phyloP scores from a whole-genome alignment of 2,113 vertebrate genomes.

The Myrmecophaga tridactyla region DNA sequence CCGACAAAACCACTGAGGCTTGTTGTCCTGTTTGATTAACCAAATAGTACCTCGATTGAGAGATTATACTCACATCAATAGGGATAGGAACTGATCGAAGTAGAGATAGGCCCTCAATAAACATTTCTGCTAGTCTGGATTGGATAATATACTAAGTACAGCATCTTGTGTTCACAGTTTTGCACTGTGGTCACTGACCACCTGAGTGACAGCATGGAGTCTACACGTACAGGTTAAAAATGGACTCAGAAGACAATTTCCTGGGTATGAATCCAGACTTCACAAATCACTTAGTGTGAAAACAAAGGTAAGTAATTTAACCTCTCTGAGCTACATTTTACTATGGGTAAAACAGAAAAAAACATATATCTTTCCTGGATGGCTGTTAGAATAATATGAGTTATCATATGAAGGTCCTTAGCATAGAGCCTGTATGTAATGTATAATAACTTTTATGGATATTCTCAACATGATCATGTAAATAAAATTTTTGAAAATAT shows the following conservation, averaged over 20 bases:
- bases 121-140: fast-evolving
- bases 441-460: not conserved
- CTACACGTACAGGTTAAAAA: not conserved
- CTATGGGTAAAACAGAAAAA: not conserved
- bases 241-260: not conserved
- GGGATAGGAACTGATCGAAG: fast-evolving
- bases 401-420: not conserved
- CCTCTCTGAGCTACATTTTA: not conserved
- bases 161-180: not conserved
- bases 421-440: too few species aligned
- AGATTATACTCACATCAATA: not conserved
- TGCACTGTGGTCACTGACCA: not conserved
- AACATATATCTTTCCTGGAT: not conserved
- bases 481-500: not conserved
- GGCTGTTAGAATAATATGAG: not conserved
- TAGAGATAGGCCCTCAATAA: not conserved
- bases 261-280: not conserved
- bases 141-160: not conserved
- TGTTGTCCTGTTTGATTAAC: fast-evolving
- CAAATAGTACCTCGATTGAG: not conserved
- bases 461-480: not conserved
- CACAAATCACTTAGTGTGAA: not conserved
- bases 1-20: not conserved
- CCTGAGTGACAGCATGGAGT: not conserved
- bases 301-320: not conserved